Conservation (phyloP, 2,888 invertebrate genomes). For the Gymnosoma rotundatum region DNA sequence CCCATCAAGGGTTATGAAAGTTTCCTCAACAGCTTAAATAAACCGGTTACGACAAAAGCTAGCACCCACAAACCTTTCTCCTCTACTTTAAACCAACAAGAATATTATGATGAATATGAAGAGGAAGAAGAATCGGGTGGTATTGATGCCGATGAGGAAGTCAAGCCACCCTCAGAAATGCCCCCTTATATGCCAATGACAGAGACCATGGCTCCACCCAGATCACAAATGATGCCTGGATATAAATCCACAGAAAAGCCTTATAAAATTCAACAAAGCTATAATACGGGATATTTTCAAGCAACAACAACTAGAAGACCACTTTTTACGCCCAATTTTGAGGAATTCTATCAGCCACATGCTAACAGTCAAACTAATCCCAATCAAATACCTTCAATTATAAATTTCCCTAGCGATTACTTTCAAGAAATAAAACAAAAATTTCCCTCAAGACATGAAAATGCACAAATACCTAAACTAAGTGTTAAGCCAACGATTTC, state of each 20-base stretch:
- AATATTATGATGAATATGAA: constrained; percentile 74
- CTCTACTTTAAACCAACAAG: constrained; percentile 65
- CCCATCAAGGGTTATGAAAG: constrained; percentile 78
- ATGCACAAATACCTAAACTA: constrained; percentile 44
- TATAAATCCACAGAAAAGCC: constrained; percentile 66
- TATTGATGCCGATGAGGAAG: constrained; percentile 84
- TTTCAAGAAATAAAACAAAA: constrained; percentile 80
- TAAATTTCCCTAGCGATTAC: constrained; percentile 81
- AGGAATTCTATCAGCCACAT: constrained; percentile 72
- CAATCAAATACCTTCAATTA: constrained; percentile 80
- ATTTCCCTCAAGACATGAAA: constrained; percentile 70
- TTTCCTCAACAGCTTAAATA: constrained; percentile 75
- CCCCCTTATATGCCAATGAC: constrained; percentile 86
- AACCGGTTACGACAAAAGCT: constrained; percentile 51
- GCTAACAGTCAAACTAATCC: constrained; percentile 60
- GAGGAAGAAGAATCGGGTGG: constrained; percentile 76
- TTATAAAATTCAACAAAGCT: constrained; percentile 22
- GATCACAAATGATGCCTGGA: constrained; percentile 73
- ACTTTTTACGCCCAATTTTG: constrained; percentile 75
- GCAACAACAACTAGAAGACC: constrained; percentile 66
- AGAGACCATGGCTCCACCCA: constrained; percentile 83
- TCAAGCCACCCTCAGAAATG: constrained; percentile 84
- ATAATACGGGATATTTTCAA: constrained; percentile 49
- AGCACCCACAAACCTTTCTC: constrained; percentile 75
- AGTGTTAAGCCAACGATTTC: constrained; percentile 31